phyloP scores from a whole-genome alignment of 2,113 vertebrate species.

The Zapornia atra region DNA sequence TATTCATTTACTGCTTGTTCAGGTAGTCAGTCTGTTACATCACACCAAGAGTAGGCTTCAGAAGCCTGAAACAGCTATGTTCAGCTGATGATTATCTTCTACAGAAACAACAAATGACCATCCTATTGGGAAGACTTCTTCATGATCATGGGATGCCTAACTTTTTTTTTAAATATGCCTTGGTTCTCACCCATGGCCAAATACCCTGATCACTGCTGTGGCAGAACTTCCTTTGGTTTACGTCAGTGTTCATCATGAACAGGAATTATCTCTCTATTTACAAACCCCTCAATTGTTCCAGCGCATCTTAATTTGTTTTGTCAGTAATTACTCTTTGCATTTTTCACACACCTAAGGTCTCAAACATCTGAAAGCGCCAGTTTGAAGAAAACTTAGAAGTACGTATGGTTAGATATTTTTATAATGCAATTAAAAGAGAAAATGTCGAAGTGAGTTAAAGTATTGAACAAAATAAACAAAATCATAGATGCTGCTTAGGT shows the following conservation, averaged over 20 bases:
- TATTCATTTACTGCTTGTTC: background rate
- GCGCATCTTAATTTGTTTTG: background rate
- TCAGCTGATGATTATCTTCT: background rate
- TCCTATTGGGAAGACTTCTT: background rate
- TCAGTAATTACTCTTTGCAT: background rate
- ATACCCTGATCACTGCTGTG: background rate
- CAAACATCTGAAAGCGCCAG: background rate
- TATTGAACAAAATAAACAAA: background rate
- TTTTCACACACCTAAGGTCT: background rate
- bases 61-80: background rate
- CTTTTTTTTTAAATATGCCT: background rate
- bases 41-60: background rate
- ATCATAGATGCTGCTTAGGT: background rate
- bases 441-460: background rate
- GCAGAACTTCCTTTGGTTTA: background rate
- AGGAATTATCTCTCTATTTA: background rate
- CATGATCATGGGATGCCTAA: accelerated
- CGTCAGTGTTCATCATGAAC: background rate
- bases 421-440: background rate
- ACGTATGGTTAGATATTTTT: background rate
- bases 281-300: background rate
- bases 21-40: background rate
- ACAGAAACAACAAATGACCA: background rate
- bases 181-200: background rate
- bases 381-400: background rate